phyloP scores from a whole-genome alignment of 30 jellyfish, hydroid and myxozoan species.

The Morbakka virulenta region DNA sequence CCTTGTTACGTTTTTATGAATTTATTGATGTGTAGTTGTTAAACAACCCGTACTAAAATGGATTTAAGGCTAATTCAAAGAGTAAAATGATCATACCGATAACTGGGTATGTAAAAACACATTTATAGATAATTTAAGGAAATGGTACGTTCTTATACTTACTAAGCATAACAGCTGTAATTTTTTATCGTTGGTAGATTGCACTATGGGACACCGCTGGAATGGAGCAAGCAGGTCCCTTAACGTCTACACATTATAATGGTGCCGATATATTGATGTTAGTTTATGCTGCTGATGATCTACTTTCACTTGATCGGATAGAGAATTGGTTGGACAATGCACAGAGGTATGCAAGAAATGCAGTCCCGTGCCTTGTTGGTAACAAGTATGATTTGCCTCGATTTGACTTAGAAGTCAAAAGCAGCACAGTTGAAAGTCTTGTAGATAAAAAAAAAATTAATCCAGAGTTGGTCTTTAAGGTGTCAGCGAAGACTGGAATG shows the following conservation, averaged over 20 bases:
- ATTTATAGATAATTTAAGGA: no score
- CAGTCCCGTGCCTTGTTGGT: slow-evolving; percentile 71
- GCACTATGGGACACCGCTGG: slow-evolving; percentile 98
- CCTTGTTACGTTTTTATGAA: no score
- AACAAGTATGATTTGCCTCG: slow-evolving; percentile 67
- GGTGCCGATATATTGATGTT: slow-evolving; percentile 76
- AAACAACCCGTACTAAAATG: no score
- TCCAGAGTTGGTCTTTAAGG: slow-evolving; percentile 29
- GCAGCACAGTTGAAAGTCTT: slow-evolving; percentile 41
- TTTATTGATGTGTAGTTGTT: no score
- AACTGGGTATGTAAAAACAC: no score
- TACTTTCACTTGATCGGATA: slow-evolving; percentile 53
- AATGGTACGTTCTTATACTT: no score
- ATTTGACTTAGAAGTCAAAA: slow-evolving; percentile 60
- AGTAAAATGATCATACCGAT: no score
- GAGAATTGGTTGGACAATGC: slow-evolving; percentile 84
- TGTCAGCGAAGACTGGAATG: slow-evolving; percentile 74
- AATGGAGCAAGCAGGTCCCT: slow-evolving; percentile 81
- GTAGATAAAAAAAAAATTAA: slow-evolving; percentile 57
- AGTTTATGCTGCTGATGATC: slow-evolving; percentile 60
- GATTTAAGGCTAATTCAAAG: no score
- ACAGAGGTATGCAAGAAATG: slow-evolving; percentile 32
- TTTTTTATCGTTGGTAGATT: slow-evolving; percentile 31
- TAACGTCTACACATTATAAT: slow-evolving; percentile 74
- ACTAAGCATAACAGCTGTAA: no score